Base-by-base conservation (phyloP, 2,888 invertebrate species). In the Lasioglossum calceatum region DNA sequence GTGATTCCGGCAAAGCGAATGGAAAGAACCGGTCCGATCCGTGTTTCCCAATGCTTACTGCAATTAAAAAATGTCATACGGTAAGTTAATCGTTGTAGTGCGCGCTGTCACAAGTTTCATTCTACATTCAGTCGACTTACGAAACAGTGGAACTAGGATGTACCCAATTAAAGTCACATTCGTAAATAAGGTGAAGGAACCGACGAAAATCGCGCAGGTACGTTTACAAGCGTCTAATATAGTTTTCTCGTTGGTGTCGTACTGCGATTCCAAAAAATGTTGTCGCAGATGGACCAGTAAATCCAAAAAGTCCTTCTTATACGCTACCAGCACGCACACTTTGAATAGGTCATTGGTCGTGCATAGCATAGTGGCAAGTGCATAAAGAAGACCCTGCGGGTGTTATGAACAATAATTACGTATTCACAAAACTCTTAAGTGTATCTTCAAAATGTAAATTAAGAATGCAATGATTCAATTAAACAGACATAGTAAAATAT, bases 1-100 rank as follows among this genome's bases (percentile, higher is more conserved):
- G 50, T 16, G 27, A 32, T 2, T 16, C 1, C 39, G 50, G 54
- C 67, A 75, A 42, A 1, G 5, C 16, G 32, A 76, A 92, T 1
- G 92, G 92, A 27, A 93, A 73, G 23, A 77, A 14, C 58, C 92
- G 88, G 10, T 93, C 89, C 14, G 90, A 86, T 54, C 61, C 86
- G 39, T 93, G 90, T n/a, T 23, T 86, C 5, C 86, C 88, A 0
- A 84, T 64, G 50, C 75, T 85, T 10, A 23, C 84, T 85, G 4
- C 16, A 84, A 82, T 67, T 44, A 8, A 16, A n/a, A 5, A 50
- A n/a, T 19, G 2, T 2, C 2, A 39, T 50, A 44, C 44, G 44
- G 4, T 0, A 4, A 44, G 12, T 44, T 12, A 14, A 44, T 44
- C 12, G 44, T 44, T 14, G 12, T 4, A 44, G 12, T 12, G 0